phyloP scores from a whole-genome alignment of 2,797 vertebrate species.

The Myripristis jacobus region DNA sequence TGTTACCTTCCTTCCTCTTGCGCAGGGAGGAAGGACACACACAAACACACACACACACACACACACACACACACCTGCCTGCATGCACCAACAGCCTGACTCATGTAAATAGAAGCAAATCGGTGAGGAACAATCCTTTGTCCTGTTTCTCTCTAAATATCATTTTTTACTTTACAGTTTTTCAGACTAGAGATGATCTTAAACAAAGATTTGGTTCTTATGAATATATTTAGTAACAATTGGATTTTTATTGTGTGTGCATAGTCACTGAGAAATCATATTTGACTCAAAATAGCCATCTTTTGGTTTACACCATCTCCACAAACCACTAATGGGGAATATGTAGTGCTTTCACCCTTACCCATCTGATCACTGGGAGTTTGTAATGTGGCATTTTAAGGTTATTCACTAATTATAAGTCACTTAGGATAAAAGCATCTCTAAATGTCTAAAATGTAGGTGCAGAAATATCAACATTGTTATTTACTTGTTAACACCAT shows the following conservation, averaged over 20 bases:
- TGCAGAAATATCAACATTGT: background rate
- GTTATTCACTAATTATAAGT: background rate
- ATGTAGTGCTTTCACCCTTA: background rate
- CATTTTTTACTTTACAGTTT: background rate
- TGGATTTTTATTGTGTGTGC: no score
- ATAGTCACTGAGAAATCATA: no score
- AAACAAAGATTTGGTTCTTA: no score
- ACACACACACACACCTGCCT: no score
- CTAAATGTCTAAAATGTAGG: background rate
- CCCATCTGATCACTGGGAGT: background rate
- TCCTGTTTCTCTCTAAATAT: background rate
- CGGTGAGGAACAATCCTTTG: background rate
- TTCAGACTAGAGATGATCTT: no score
- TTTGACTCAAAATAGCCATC: no score
- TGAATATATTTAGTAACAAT: no score
- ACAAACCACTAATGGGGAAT: background rate
- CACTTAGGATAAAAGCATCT: conserved; percentile 10
- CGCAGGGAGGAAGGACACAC: no score
- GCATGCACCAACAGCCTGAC: no score
- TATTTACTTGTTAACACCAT: background rate
- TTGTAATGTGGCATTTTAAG: background rate
- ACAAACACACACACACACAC: no score
- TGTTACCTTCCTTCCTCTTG: background rate
- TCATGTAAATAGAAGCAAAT: background rate
- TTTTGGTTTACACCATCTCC: no score